Percentiles rank a stretch among this genome's conserved stretches.
Evolutionary conservation across 2,888 invertebrate genomes (phyloP).

Genomic region (Serripes groenlandicus): DNA sequence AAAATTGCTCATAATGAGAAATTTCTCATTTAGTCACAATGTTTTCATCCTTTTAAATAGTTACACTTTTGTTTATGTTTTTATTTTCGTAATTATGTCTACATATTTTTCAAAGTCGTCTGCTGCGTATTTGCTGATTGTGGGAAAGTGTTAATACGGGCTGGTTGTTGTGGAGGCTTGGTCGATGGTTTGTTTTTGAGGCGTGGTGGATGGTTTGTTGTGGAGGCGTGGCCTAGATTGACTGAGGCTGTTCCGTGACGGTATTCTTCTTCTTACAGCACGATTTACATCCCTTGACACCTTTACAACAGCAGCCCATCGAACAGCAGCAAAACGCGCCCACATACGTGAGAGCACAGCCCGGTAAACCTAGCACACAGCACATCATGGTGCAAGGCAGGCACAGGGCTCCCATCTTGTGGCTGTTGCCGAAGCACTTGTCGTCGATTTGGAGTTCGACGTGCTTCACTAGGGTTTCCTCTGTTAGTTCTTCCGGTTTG

Average conservation of each 20-base stretch:
- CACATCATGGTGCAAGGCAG: conserved; percentile 11
- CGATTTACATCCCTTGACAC: conserved; percentile 1
- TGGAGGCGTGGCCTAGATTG: too few relatives aligned
- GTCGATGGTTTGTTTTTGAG: too few relatives aligned
- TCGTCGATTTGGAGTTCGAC: conserved; percentile 17
- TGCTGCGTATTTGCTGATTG: too few relatives aligned
- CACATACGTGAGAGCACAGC: conserved; percentile 11
- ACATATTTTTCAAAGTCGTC: too few relatives aligned
- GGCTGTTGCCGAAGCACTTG: conserved; percentile 19
- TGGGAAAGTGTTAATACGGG: too few relatives aligned
- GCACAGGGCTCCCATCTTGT: conserved; percentile 13
- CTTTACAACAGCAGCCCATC: conserved; percentile 15
- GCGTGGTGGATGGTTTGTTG: too few relatives aligned
- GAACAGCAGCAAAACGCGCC: conserved; percentile 5
- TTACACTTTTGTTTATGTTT: too few relatives aligned
- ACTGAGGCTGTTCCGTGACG: conserved; percentile 10
- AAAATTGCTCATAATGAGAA: background rate
- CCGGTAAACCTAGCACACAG: conserved; percentile 5
- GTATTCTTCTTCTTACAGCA: conserved; percentile 22
- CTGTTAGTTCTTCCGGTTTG: conserved; percentile 6
- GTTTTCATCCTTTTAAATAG: background rate
- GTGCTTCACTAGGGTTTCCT: conserved; percentile 6
- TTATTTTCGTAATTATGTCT: too few relatives aligned
- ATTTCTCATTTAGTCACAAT: background rate
- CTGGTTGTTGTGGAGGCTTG: too few relatives aligned